These are phyloP conservation scores for Zootermopsis nevadensis DNA, from an alignment of 2,888 invertebrate genomes.

Conservation along the genomic window DNA sequence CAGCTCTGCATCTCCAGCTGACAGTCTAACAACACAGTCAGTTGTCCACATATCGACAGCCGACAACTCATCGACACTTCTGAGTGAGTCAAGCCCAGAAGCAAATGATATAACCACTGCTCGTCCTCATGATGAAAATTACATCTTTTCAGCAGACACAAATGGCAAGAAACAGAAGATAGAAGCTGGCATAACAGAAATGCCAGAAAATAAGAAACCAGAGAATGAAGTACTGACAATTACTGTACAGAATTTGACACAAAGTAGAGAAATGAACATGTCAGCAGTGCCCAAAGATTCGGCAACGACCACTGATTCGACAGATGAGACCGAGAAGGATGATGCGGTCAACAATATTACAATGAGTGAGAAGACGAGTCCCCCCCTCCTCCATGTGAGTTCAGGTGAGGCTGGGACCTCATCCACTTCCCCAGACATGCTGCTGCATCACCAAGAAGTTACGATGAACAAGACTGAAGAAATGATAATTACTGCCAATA, in stretches of 20 bases:
- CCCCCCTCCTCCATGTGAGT: neutral
- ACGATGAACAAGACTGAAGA: neutral
- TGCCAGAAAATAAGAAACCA: neutral
- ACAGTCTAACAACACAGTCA: neutral
- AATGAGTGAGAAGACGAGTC: neutral
- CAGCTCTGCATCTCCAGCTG: neutral
- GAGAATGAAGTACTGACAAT: neutral
- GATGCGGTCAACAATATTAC: neutral
- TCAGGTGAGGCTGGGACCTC: neutral
- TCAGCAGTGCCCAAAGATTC: neutral
- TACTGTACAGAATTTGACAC: neutral
- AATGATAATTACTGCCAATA: neutral
- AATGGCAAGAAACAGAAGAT: neutral
- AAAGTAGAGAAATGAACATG: neutral
- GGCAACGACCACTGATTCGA: conserved; percentile 24
- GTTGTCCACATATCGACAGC: neutral
- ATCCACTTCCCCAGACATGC: neutral
- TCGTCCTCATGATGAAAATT: neutral
- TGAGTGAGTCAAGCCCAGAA: neutral
- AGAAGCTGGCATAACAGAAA: neutral
- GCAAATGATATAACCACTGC: neutral
- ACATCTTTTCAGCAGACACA: neutral
- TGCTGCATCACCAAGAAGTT: neutral
- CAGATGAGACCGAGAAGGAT: conserved; percentile 4
- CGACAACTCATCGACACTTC: neutral